Evolutionary conservation across 2,888 invertebrate species (phyloP).

Genomic region (Zonitis immaculata): DNA sequence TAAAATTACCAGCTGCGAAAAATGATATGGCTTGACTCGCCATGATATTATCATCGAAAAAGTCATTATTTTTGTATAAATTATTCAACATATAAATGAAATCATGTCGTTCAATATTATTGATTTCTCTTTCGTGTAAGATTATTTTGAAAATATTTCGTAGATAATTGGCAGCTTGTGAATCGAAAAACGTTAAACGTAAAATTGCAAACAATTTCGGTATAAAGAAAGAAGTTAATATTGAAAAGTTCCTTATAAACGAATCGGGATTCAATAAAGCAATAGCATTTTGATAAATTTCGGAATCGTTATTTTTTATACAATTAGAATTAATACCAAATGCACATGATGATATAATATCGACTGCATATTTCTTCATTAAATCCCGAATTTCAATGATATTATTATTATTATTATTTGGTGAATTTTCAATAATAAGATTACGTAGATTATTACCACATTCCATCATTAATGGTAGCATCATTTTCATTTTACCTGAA

Average conservation of each 20-base stretch:
- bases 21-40: conserved; percentile 50
- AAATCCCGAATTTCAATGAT: conserved; percentile 9
- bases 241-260: conserved; percentile 23
- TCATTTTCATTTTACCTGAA: conserved; percentile 52
- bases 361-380: conserved; percentile 22
- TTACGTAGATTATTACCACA: conserved; percentile 37
- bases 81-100: conserved; percentile 56
- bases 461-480: conserved; percentile 49
- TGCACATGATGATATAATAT: conserved; percentile 46
- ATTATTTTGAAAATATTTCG: conserved; percentile 33
- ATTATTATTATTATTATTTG: conserved; percentile 7
- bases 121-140: conserved; percentile 26
- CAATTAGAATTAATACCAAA: conserved; percentile 45
- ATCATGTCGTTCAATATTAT: conserved; percentile 48
- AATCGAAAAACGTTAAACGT: conserved; percentile 30
- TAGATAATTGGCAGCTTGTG: conserved; percentile 32
- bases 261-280: conserved; percentile 32
- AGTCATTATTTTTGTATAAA: conserved; percentile 37
- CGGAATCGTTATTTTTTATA: conserved; percentile 35
- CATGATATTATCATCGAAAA: conserved; percentile 33
- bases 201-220: conserved; percentile 30
- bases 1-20: conserved; percentile 59
- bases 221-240: conserved; percentile 25
- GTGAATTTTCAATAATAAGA: conserved; percentile 21
- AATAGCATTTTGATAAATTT: conserved; percentile 39